Conservation (phyloP, 30 jellyfish, hydroid and myxozoan genomes). For the Morbakka virulenta region DNA sequence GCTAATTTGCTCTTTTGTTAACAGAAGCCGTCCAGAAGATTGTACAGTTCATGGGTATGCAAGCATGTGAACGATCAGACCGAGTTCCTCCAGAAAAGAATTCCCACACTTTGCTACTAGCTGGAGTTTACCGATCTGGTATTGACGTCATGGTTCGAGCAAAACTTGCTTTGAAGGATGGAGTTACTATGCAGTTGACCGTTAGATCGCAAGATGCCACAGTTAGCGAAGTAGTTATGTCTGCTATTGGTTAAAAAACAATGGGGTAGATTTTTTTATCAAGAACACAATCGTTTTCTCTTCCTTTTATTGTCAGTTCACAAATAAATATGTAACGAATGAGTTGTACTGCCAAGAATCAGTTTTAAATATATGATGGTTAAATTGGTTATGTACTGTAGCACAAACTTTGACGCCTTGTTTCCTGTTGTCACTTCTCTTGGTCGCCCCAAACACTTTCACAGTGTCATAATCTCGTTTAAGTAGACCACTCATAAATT, state of each 20-base stretch:
- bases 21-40: slow-evolving; percentile 94
- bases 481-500: too few relatives aligned
- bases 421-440: too few relatives aligned
- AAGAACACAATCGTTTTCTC: too few relatives aligned
- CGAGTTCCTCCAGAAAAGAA: slow-evolving; percentile 88
- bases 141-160: slow-evolving; percentile 93
- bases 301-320: too few relatives aligned
- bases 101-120: slow-evolving; percentile 91
- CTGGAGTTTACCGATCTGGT: slow-evolving; percentile 98
- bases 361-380: too few relatives aligned
- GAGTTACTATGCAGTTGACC: slow-evolving; percentile 97
- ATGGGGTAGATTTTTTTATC: neutral
- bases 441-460: too few relatives aligned
- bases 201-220: slow-evolving; percentile 88
- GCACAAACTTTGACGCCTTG: too few relatives aligned
- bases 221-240: slow-evolving; percentile 93
- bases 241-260: slow-evolving; percentile 82
- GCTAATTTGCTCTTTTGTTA: neutral
- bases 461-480: too few relatives aligned
- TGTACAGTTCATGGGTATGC: slow-evolving; percentile 90
- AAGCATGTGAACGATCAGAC: slow-evolving; percentile 96
- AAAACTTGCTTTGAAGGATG: slow-evolving; percentile 82
- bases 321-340: too few relatives aligned
- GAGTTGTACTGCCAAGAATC: too few relatives aligned
- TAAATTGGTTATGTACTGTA: too few relatives aligned